A percentile compares a stretch with the other conserved stretches of the same genome.
phyloP scores from a whole-genome alignment of 2,797 vertebrate species.

The Tenualosa ilisha region DNA sequence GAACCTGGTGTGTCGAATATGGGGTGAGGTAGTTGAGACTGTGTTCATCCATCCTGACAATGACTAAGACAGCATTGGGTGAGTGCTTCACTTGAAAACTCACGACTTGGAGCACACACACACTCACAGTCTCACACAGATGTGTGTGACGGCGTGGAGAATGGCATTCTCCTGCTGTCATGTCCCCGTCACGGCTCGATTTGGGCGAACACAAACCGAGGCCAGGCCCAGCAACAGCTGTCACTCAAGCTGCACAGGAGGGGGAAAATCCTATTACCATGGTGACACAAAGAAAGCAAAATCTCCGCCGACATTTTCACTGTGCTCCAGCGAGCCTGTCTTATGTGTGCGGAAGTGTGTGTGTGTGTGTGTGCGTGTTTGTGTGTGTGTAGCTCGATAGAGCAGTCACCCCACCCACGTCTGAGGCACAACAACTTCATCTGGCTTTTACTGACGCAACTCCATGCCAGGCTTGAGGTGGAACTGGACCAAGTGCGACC shows the following conservation, averaged over 20 bases:
- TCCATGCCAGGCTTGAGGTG: not conserved
- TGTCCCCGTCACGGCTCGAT: constrained; percentile 32
- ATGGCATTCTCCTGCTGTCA: constrained; percentile 37
- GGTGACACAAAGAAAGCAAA: constrained; percentile 13
- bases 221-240: constrained; percentile 37
- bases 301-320: not conserved
- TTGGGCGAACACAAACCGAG: constrained; percentile 25
- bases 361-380: not conserved
- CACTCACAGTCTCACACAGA: not conserved
- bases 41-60: constrained; percentile 32
- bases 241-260: constrained; percentile 59
- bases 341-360: not conserved
- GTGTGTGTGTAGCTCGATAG: not conserved
- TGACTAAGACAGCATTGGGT: not conserved
- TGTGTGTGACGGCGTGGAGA: constrained; percentile 21
- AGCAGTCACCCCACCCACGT: not conserved
- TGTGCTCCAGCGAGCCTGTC: constrained; percentile 8
- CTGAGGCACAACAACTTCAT: not conserved
- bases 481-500: not conserved
- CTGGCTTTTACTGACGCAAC: not conserved
- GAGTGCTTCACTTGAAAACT: not conserved
- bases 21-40: not conserved
- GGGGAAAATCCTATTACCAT: constrained; percentile 49
- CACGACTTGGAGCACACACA: not conserved
- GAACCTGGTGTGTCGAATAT: no score